phyloP scores from a whole-genome alignment of 1,140 invertebrate species.

The Idris sp. region DNA sequence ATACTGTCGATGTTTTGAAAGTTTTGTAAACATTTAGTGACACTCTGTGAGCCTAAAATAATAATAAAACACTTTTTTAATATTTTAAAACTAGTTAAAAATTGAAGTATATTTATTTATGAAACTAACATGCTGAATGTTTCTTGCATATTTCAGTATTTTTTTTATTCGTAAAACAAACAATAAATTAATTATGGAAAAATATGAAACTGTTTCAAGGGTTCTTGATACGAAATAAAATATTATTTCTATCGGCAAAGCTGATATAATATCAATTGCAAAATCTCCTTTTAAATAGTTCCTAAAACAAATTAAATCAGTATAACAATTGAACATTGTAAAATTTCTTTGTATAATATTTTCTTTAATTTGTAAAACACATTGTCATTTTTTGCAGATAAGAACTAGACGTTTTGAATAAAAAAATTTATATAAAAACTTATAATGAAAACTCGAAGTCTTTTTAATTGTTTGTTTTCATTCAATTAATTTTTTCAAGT shows the following conservation, averaged over 20 bases:
- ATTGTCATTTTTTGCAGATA: no score
- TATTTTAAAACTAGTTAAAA: background rate
- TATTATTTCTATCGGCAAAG: conserved; percentile 65
- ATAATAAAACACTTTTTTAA: background rate
- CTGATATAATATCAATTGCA: conserved; percentile 63
- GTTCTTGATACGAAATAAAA: conserved; percentile 23
- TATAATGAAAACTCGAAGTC: no score
- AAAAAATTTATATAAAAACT: no score
- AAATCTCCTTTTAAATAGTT: conserved; percentile 68
- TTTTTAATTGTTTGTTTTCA: no score
- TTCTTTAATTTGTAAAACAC: no score
- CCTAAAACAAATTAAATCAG: conserved; percentile 43
- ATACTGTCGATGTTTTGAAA: conserved; percentile 57
- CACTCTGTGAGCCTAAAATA: conserved; percentile 64
- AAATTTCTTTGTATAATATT: no score
- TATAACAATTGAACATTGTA: no score
- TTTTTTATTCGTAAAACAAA: conserved; percentile 69
- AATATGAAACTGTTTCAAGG: conserved; percentile 45
- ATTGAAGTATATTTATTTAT: background rate
- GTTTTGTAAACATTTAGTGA: conserved; percentile 66
- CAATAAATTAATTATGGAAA: conserved; percentile 61
- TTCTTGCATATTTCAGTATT: conserved; percentile 59
- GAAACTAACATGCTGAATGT: conserved; percentile 63
- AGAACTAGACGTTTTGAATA: no score
- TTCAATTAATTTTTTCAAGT: background rate